These are phyloP conservation scores for Monopterus albus DNA, from an alignment of 2,113 vertebrate genomes.

Conservation along the genomic window DNA sequence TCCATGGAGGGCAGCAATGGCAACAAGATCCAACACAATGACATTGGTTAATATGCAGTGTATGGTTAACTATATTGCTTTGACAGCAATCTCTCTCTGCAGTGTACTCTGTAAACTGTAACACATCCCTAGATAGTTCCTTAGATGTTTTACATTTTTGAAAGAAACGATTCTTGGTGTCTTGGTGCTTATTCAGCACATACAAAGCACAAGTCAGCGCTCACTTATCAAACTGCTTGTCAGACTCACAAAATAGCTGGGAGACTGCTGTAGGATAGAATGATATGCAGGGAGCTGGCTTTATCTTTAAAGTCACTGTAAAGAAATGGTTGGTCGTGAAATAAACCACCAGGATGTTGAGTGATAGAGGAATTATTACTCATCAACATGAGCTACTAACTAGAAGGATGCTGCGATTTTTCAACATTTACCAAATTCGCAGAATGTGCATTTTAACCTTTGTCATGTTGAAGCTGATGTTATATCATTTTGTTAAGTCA, in stretches of 20 bases:
- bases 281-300: conserved; percentile 27
- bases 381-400: conserved; percentile 14
- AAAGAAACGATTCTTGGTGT: conserved; percentile 35
- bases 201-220: conserved; percentile 60
- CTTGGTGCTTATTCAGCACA: conserved; percentile 65
- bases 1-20: neutral
- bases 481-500: neutral
- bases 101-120: conserved; percentile 33
- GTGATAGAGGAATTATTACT: conserved; percentile 30
- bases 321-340: conserved; percentile 29
- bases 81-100: conserved; percentile 41
- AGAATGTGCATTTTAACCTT: neutral
- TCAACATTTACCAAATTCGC: neutral
- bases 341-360: conserved; percentile 29
- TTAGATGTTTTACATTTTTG: conserved; percentile 31
- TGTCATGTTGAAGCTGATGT: neutral
- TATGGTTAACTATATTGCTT: conserved; percentile 6
- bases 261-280: conserved; percentile 49
- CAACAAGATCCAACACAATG: neutral
- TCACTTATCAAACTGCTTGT: conserved; percentile 69
- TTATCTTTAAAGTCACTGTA: conserved; percentile 33
- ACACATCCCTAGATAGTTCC: conserved; percentile 53
- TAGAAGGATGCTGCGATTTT: no score
- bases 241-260: conserved; percentile 60
- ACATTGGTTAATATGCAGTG: neutral